A percentile compares a stretch with the other conserved stretches of the same genome.
Conservation (phyloP, 2,113 vertebrate species). For the Athene noctua region DNA sequence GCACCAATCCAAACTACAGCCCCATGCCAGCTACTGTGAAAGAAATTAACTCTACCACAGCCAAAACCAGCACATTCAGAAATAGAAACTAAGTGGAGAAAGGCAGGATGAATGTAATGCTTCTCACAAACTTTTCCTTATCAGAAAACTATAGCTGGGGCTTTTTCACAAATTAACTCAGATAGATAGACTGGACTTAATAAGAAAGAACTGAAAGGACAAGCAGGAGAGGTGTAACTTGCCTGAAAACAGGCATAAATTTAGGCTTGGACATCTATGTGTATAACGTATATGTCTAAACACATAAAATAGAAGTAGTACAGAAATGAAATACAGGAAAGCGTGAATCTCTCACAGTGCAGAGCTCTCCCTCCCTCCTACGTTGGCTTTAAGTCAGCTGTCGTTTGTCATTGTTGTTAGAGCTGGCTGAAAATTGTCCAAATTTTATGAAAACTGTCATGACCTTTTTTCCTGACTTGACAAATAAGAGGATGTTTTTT, state of each 20-base stretch:
- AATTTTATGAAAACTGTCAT: slow-evolving; percentile 26
- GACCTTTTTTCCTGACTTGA: slow-evolving; percentile 51
- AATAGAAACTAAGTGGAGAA: neutral
- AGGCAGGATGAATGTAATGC: neutral
- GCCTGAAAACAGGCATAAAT: neutral
- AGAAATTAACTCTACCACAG: neutral
- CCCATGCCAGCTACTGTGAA: neutral
- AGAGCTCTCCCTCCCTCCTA: neutral
- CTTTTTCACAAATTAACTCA: neutral
- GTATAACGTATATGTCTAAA: neutral
- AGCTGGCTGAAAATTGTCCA: slow-evolving; percentile 18
- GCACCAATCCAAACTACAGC: neutral
- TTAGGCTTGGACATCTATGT: neutral
- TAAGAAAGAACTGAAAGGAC: neutral
- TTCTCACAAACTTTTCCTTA: neutral
- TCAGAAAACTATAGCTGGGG: neutral
- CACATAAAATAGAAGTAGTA: neutral
- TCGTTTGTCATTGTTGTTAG: neutral
- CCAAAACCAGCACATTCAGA: neutral
- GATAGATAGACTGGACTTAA: neutral
- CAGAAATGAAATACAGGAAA: neutral
- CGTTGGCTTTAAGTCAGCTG: neutral
- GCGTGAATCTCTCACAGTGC: neutral
- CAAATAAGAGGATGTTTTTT: slow-evolving; percentile 50
- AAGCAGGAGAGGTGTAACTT: neutral